Conservation (phyloP, 2,113 vertebrate species). For the Hyperopisus bebe region DNA sequence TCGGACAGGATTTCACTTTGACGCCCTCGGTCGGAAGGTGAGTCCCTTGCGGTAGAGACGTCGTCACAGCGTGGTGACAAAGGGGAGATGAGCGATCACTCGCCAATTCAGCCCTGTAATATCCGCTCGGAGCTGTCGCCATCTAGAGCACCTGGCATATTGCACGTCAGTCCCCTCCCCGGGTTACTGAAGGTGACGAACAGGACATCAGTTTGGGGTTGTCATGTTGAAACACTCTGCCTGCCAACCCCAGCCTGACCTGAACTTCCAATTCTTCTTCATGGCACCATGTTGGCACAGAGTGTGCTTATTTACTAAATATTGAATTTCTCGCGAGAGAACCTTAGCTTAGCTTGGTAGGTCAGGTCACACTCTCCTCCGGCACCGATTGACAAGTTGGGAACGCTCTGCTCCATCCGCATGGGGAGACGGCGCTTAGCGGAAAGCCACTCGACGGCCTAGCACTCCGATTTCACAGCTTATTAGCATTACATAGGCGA, state of each 20-base stretch:
- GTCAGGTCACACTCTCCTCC: neutral
- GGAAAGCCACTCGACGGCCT: neutral
- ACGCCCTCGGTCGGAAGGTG: neutral
- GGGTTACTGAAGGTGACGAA: slow-evolving; percentile 31
- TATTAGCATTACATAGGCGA: neutral
- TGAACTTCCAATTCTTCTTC: neutral
- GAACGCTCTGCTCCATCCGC: neutral
- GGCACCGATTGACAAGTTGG: neutral
- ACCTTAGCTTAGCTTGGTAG: neutral
- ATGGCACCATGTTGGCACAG: neutral
- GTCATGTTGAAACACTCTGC: slow-evolving; percentile 17
- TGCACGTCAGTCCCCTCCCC: neutral
- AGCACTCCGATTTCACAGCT: neutral
- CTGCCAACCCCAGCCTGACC: neutral
- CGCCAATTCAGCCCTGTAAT: slow-evolving; percentile 37
- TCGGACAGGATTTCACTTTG: neutral
- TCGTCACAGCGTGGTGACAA: slow-evolving; percentile 35
- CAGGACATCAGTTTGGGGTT: slow-evolving; percentile 17
- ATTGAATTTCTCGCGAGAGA: neutral
- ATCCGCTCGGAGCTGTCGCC: slow-evolving; percentile 36
- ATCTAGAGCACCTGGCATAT: slow-evolving; percentile 21
- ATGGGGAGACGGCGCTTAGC: neutral
- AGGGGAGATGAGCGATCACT: slow-evolving; percentile 39
- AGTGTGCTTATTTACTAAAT: neutral
- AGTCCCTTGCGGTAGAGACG: neutral